Conservation (phyloP, 2,113 vertebrate genomes). For the Raja brachyura region DNA sequence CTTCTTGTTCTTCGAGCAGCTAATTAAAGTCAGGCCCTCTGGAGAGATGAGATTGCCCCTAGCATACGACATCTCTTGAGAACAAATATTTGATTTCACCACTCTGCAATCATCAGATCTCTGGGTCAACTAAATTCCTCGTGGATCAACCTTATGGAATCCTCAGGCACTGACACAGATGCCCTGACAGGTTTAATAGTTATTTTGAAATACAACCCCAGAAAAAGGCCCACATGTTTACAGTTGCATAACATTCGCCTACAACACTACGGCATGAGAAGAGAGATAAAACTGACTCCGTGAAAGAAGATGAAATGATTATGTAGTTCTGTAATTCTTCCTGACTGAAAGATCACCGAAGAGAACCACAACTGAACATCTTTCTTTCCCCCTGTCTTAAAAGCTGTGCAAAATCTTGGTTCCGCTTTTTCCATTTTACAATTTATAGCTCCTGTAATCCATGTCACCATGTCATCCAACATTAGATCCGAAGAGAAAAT, state of each 20-base stretch:
- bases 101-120: not conserved
- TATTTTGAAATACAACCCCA: not conserved
- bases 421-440: too few species aligned
- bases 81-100: not conserved
- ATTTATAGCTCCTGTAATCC: too few species aligned
- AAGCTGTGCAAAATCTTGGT: not conserved
- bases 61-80: too few species aligned
- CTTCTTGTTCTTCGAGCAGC: not conserved
- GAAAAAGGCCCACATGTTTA: not conserved
- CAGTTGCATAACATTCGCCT: not conserved
- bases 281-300: not conserved
- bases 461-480: not conserved
- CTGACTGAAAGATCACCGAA: not conserved
- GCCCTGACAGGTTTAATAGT: not conserved
- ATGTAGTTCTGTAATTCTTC: not conserved
- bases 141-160: not conserved
- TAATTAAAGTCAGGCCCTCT: not conserved
- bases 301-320: not conserved
- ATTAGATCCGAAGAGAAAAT: not conserved
- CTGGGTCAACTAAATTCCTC: not conserved
- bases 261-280: not conserved
- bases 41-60: not conserved
- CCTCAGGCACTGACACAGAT: not conserved
- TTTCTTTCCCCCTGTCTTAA: not conserved
- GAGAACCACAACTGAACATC: not conserved